Evolutionary conservation across 1,140 invertebrate species (phyloP), one percentile per base, ranked within the genome.

Genomic region (Scaptomyza hsui): DNA sequence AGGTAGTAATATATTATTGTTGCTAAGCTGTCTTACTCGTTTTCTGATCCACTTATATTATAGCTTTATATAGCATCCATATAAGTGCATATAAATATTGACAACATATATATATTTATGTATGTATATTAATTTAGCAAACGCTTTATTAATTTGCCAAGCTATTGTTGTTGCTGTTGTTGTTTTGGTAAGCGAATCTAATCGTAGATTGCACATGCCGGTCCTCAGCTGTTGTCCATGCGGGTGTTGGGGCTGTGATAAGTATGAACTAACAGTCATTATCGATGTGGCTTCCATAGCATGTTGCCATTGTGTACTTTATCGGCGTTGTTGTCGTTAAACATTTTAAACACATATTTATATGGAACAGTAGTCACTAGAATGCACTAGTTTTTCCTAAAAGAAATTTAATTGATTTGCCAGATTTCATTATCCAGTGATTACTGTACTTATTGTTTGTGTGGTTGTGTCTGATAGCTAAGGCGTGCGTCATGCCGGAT

Each of bases 231-330:
- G 59, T 39, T 69, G 41, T 16, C 24, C 49, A 19, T 42, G 21
- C 53, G 7, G 12, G 9, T 13, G 29, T 12, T 37, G 21, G 9
- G 21, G 29, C 37, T 26, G 12, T 71, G 61, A 71, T 71, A 71
- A 71, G 39, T 57, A 64, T 71, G 51, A 71, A 64, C 61, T 57
- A 57, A 64, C 68, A 44, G 44, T 56, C 52, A 65, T 71, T 65
- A 71, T 71, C 68, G 47, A 57, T 71, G 60, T 7, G 59, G 24
- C 59, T 70, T 51, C 15, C 41, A 56, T 53, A 45, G 59, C 13
- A 70, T 70, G 44, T 35, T 70, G 32, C 44, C 60, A 19, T 70
- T 70, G 67, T 70, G 56, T 64, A 57, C 60, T 18, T 15, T 70
- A 56, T 56, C 35, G 56, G 51, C 51, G 24, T 48, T 26, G 18